Percentiles rank a stretch among this genome's conserved stretches.
These are phyloP conservation scores for Gymnocheta viridis DNA, from an alignment of 2,888 invertebrate species.

Conservation along the genomic window DNA sequence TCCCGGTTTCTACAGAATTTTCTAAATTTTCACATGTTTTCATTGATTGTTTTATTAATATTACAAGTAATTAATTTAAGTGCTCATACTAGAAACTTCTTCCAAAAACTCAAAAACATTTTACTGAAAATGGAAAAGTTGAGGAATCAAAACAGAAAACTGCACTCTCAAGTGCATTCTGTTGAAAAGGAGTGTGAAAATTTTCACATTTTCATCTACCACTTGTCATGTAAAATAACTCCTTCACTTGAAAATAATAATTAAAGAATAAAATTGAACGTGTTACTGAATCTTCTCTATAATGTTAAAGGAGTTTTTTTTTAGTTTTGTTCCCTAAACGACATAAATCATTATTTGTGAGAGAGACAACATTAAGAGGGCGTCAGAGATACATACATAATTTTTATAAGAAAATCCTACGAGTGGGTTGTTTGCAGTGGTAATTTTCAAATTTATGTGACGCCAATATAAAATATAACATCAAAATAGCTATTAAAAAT, in stretches of 20 bases:
- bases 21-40: no score
- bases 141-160: constrained; percentile 5
- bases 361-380: constrained; percentile 44
- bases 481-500: constrained; percentile 42
- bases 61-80: constrained; percentile 39
- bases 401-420: constrained; percentile 47
- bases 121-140: background rate
- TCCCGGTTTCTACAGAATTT: no score
- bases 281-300: background rate
- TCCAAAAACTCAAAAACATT: background rate
- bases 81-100: constrained; percentile 15
- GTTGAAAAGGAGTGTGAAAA: constrained; percentile 48
- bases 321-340: background rate
- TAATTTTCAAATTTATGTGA: constrained; percentile 72
- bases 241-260: background rate
- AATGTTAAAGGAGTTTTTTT: constrained; percentile 37
- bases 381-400: constrained; percentile 54
- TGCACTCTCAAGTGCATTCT: background rate
- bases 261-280: background rate
- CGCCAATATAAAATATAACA: constrained; percentile 67
- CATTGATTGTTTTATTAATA: background rate
- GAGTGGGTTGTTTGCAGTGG: constrained; percentile 40
- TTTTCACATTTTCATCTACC: constrained; percentile 48
- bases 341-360: constrained; percentile 61
- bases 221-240: constrained; percentile 37